Evolutionary conservation across 2,888 invertebrate species (phyloP).

Genomic region (Pteria penguin): DNA sequence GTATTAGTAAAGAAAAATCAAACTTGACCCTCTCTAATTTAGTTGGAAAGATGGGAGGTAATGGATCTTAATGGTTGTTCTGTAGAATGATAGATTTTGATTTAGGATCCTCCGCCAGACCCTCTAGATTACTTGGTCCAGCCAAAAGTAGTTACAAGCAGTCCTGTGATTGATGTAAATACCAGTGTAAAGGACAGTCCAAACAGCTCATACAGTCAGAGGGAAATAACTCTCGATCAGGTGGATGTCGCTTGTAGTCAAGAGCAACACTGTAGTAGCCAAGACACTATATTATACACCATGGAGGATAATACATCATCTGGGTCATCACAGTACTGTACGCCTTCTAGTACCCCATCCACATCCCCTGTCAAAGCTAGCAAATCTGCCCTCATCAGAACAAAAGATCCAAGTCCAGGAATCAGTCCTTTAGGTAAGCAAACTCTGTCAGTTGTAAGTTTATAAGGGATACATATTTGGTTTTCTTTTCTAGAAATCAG

Average conservation of each 20-base stretch:
- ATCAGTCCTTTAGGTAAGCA: background rate
- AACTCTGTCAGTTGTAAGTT: too few species aligned
- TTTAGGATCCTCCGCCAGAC: conserved; percentile 65
- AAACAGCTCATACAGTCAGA: background rate
- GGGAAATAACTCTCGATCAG: conserved; percentile 5
- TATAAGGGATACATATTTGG: too few species aligned
- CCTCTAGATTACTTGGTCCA: conserved; percentile 58
- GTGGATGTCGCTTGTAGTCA: conserved; percentile 12
- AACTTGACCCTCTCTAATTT: too few species aligned
- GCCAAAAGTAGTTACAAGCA: background rate
- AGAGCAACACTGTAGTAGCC: background rate
- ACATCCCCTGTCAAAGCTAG: background rate
- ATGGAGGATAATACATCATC: background rate
- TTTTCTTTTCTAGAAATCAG: too few species aligned
- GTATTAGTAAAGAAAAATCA: too few species aligned
- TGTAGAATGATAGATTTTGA: too few species aligned
- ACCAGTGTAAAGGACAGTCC: background rate
- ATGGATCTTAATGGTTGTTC: too few species aligned
- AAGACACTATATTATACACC: background rate
- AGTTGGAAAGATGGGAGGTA: too few species aligned
- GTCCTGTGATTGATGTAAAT: background rate
- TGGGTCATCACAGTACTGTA: too few species aligned
- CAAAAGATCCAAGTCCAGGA: background rate
- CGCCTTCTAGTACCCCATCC: background rate
- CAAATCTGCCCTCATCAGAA: background rate